Percentiles rank a stretch among this genome's conserved stretches.
Conservation (phyloP, 1,140 invertebrate genomes). For the Drosophila leontia region DNA sequence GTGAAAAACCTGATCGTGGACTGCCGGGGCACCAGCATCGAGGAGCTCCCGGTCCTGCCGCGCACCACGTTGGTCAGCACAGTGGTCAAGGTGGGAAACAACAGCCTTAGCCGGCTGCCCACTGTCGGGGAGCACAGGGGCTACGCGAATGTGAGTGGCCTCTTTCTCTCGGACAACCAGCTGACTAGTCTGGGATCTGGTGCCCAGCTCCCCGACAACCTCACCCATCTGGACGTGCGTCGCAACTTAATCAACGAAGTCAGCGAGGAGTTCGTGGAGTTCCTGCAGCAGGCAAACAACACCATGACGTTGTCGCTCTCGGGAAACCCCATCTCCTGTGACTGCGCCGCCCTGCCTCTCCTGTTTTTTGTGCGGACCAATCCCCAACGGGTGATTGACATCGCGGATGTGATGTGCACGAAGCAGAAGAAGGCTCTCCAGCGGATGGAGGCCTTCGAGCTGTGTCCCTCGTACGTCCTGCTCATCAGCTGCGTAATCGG, state of each 20-base stretch:
- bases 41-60: conserved; percentile 70
- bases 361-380: conserved; percentile 86
- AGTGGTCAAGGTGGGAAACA: conserved; percentile 86
- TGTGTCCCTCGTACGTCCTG: conserved; percentile 85
- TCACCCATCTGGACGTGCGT: conserved; percentile 85
- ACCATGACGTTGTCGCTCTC: conserved; percentile 85
- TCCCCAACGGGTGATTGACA: conserved; percentile 77
- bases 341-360: conserved; percentile 86
- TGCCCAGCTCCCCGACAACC: conserved; percentile 65
- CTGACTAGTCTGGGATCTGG: conserved; percentile 82
- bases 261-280: conserved; percentile 73
- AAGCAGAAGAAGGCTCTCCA: conserved; percentile 63
- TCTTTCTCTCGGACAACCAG: conserved; percentile 86
- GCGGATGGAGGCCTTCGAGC: conserved; percentile 85
- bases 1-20: conserved; percentile 85
- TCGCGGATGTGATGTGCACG: conserved; percentile 84
- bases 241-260: conserved; percentile 86
- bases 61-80: conserved; percentile 60
- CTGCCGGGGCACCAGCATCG: conserved; percentile 85
- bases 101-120: conserved; percentile 85
- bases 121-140: conserved; percentile 61
- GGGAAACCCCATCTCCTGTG: conserved; percentile 88
- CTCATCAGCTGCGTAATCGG: conserved; percentile 84
- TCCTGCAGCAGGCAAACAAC: conserved; percentile 67
- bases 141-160: conserved; percentile 85